Evolutionary conservation across 2,113 vertebrate genomes (phyloP).

Genomic region (Pardalotus punctatus): DNA sequence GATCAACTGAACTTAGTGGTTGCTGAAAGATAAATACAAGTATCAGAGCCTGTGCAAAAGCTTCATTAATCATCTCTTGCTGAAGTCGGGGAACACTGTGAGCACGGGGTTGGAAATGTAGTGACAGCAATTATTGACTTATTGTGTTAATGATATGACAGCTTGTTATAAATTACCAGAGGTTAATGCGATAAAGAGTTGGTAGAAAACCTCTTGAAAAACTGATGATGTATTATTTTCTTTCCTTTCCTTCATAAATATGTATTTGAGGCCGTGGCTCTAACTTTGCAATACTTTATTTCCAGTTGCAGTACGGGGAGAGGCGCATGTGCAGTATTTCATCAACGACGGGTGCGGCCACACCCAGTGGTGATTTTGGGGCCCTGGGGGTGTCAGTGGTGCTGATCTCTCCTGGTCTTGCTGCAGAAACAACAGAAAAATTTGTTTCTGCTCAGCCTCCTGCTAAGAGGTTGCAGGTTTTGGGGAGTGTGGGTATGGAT

Average conservation of each 20-base stretch:
- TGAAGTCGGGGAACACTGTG: not conserved
- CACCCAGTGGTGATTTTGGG: not conserved
- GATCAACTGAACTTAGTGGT: not conserved
- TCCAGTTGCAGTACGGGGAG: not conserved
- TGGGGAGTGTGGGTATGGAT: not conserved
- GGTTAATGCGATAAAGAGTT: constrained; percentile 61
- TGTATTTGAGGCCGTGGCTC: not conserved
- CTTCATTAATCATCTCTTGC: constrained; percentile 13
- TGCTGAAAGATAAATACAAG: not conserved
- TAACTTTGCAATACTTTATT: not conserved
- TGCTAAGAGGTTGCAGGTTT: not conserved
- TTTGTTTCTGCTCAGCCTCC: not conserved
- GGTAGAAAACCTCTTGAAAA: constrained; percentile 19
- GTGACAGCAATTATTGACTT: constrained; percentile 59
- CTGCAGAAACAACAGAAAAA: not conserved
- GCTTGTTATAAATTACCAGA: constrained; percentile 49
- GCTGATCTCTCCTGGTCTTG: not conserved
- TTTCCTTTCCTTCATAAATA: constrained; percentile 43
- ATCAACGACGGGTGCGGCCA: no score
- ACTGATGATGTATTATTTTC: constrained; percentile 25
- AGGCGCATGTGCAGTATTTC: no score
- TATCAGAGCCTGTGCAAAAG: not conserved
- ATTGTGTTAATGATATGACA: constrained; percentile 49
- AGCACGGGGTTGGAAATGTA: not conserved
- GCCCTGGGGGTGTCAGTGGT: not conserved